Percentiles rank a stretch among this genome's conserved stretches.
phyloP scores from a whole-genome alignment of 2,797 vertebrate genomes.

The Novumbra hubbsi region DNA sequence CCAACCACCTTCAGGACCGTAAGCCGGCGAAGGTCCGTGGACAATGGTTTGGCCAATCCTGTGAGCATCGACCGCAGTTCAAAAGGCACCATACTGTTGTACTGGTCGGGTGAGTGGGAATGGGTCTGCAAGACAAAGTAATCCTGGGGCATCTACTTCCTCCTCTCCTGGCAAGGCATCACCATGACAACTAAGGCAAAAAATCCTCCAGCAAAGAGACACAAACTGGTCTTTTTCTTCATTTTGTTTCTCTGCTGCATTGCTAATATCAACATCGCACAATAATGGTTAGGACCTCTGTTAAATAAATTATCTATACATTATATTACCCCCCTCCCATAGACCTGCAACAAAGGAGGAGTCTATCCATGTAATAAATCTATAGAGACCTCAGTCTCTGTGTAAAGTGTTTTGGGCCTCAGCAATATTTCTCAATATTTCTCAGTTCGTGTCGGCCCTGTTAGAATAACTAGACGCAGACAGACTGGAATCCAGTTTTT shows the following conservation, averaged over 20 bases:
- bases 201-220: conserved; percentile 69
- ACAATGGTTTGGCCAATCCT: conserved; percentile 59
- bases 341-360: conserved; percentile 61
- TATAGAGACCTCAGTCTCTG: conserved; percentile 47
- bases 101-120: conserved; percentile 54
- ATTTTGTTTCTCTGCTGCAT: conserved; percentile 39
- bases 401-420: conserved; percentile 27
- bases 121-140: conserved; percentile 56
- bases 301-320: conserved; percentile 87
- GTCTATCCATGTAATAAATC: conserved; percentile 69
- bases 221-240: conserved; percentile 52
- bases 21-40: conserved; percentile 27
- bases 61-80: conserved; percentile 60
- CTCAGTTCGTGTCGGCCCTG: conserved; percentile 40
- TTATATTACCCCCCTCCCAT: conserved; percentile 65
- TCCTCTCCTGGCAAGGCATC: conserved; percentile 71
- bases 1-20: conserved; percentile 30
- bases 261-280: conserved; percentile 60
- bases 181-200: conserved; percentile 84
- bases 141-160: conserved; percentile 57
- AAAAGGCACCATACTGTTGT: conserved; percentile 79
- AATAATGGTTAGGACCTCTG: conserved; percentile 76
- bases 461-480: conserved; percentile 39
- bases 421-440: not conserved
- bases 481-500: conserved; percentile 57